phyloP scores from a whole-genome alignment of 2,797 vertebrate genomes.

The Scarus forsteni region DNA sequence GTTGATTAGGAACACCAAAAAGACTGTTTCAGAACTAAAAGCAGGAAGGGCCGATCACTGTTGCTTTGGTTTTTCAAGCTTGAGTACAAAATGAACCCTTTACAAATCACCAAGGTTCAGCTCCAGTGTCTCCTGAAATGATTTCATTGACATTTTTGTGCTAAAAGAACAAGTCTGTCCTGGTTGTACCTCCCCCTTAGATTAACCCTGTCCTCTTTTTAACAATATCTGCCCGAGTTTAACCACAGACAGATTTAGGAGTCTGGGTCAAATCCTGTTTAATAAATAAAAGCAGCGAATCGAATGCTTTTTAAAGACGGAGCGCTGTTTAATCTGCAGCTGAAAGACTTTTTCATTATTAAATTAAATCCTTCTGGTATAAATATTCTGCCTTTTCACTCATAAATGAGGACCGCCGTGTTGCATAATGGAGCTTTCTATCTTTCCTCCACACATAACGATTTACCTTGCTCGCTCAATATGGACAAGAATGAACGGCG shows the following conservation, averaged over 20 bases:
- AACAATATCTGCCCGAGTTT: constrained; percentile 36
- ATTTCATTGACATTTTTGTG: no score
- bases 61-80: no score
- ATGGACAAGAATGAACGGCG: constrained; percentile 14
- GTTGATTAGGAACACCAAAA: no score
- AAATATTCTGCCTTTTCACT: constrained; percentile 57
- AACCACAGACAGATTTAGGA: constrained; percentile 10
- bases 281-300: constrained; percentile 49
- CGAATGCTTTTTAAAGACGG: constrained; percentile 41
- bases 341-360: constrained; percentile 61
- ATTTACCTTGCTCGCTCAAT: constrained; percentile 25
- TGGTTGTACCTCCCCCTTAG: background rate
- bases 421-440: constrained; percentile 45
- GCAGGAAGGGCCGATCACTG: no score
- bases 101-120: no score
- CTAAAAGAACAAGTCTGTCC: constrained; percentile 11
- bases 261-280: constrained; percentile 37
- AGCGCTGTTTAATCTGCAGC: constrained; percentile 54
- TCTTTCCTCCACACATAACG: constrained; percentile 41
- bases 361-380: constrained; percentile 56
- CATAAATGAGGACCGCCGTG: constrained; percentile 56
- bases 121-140: no score
- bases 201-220: constrained; percentile 14
- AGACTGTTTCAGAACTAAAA: no score
- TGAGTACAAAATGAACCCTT: no score